Conservation (phyloP, 2,888 invertebrate genomes). For the Pecten maximus region DNA sequence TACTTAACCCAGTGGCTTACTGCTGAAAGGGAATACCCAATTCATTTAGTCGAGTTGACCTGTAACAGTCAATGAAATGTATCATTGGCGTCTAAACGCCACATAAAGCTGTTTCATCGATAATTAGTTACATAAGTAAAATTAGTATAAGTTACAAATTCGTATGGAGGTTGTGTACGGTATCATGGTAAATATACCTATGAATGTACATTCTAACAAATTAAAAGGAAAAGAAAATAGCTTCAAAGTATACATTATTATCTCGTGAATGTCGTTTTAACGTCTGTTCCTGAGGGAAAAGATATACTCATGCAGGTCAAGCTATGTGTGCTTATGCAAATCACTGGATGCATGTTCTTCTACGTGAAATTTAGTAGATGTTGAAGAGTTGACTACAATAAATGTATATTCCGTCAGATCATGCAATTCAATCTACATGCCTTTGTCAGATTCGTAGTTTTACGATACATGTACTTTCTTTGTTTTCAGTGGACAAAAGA, state of each 20-base stretch:
- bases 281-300: neutral
- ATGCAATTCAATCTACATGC: neutral
- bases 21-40: constrained; percentile 10
- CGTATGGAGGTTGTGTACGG: no score
- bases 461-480: no score
- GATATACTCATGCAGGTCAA: neutral
- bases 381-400: neutral
- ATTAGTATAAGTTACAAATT: no score
- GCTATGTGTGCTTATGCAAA: neutral
- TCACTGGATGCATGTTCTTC: neutral
- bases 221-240: neutral
- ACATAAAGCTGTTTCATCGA: neutral
- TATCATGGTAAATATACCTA: no score
- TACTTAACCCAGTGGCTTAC: constrained; percentile 13
- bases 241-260: neutral
- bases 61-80: neutral
- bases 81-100: neutral
- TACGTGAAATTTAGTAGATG: neutral
- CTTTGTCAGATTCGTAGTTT: neutral
- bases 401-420: neutral
- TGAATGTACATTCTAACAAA: no score
- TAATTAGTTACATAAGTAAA: neutral
- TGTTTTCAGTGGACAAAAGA: no score
- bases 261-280: neutral
- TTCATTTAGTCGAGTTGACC: neutral